These are phyloP conservation scores for Neoitamus cyanurus DNA, from an alignment of 2,888 invertebrate genomes.

Conservation along the genomic window DNA sequence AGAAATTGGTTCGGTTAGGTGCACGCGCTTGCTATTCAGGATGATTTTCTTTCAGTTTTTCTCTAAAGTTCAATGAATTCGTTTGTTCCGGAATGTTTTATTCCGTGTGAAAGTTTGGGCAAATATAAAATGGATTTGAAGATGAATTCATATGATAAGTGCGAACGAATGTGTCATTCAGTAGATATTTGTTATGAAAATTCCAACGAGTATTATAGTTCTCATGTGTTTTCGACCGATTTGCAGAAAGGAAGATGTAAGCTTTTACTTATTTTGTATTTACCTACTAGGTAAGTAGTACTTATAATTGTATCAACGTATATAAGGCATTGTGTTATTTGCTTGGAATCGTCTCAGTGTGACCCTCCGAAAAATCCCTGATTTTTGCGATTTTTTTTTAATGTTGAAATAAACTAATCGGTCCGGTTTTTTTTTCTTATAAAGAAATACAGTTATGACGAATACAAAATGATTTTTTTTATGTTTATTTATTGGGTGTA, in stretches of 20 bases:
- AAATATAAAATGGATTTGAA: neutral
- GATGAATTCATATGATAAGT: slow-evolving; percentile 22
- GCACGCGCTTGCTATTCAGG: neutral
- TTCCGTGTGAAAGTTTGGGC: neutral
- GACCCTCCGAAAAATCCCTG: no score
- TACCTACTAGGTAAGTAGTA: no score
- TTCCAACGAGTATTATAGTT: slow-evolving; percentile 40
- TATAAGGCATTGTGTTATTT: neutral
- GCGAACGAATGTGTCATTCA: slow-evolving; percentile 46
- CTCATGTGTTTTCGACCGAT: slow-evolving; percentile 49
- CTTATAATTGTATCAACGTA: no score
- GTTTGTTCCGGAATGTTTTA: neutral
- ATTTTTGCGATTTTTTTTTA: no score
- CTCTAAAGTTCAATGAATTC: neutral
- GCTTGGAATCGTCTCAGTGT: no score
- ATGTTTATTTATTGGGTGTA: no score
- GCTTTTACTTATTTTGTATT: neutral
- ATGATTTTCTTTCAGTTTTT: neutral
- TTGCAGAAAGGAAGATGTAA: slow-evolving; percentile 49
- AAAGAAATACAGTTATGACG: no score
- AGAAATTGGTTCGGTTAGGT: no score
- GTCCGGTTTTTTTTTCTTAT: no score
- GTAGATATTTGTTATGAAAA: slow-evolving; percentile 49
- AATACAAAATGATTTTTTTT: no score
- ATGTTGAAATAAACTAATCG: no score